Evolutionary conservation across 1,140 invertebrate genomes (phyloP).

Genomic region (Zaprionus taronus): DNA sequence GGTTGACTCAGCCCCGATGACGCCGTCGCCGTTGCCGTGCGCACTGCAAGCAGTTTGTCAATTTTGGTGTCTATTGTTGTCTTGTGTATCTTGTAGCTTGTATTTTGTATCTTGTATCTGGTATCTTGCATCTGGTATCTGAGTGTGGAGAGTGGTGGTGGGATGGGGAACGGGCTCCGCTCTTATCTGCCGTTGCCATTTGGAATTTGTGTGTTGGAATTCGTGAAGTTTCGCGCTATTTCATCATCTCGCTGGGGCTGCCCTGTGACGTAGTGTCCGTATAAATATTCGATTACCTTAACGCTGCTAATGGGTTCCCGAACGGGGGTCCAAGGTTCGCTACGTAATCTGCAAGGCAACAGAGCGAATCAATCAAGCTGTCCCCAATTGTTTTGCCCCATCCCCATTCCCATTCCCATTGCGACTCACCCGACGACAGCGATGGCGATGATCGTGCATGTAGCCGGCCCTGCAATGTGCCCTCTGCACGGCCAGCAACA

Average conservation of each 20-base stretch:
- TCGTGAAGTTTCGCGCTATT: slow-evolving; percentile 29
- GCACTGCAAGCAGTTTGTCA: background rate
- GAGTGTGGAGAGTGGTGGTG: too few species aligned
- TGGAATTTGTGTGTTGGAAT: slow-evolving; percentile 1
- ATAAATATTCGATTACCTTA: slow-evolving; percentile 21
- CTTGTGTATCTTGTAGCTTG: slow-evolving; percentile 18
- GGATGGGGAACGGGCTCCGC: background rate
- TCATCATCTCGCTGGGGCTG: slow-evolving; percentile 26
- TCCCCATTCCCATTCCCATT: background rate
- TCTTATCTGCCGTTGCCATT: slow-evolving; percentile 10
- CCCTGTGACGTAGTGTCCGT: slow-evolving; percentile 34
- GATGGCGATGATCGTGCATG: slow-evolving; percentile 64
- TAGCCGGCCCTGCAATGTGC: slow-evolving; percentile 51
- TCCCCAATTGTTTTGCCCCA: background rate
- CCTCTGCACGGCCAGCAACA: slow-evolving; percentile 53
- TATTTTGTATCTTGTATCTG: slow-evolving; percentile 40
- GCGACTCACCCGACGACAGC: slow-evolving; percentile 66
- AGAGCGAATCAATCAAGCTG: background rate
- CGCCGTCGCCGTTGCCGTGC: background rate
- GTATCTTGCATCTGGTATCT: slow-evolving; percentile 25
- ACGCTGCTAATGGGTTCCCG: slow-evolving; percentile 4
- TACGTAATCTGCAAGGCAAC: slow-evolving; percentile 46
- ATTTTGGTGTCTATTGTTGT: background rate
- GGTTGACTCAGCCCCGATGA: slow-evolving; percentile 23
- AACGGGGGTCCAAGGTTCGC: slow-evolving; percentile 21